A percentile compares a stretch with the other conserved stretches of the same genome.
Evolutionary conservation across 1,140 invertebrate species (phyloP).

Genomic region (Drosophila athabasca): DNA sequence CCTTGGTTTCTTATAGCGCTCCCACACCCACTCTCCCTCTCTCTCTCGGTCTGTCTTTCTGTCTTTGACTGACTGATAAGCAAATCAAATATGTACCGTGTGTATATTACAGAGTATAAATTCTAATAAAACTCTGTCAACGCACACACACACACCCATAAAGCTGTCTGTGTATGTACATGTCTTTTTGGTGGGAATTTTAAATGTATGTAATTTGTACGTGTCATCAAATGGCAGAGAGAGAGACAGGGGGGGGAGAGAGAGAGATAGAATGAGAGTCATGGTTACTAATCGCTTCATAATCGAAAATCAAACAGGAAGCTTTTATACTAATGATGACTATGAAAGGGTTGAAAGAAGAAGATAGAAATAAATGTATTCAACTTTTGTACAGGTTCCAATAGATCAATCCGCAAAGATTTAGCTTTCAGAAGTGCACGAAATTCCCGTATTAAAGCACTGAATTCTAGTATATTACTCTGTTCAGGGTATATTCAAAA

Average conservation of each 20-base stretch:
- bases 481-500: no score
- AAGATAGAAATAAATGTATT: no score
- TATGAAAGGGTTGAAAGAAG: no score
- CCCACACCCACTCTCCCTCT: background rate
- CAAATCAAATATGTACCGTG: conserved; percentile 24
- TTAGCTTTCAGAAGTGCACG: no score
- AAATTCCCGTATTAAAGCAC: no score
- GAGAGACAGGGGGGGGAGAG: no score
- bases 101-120: conserved; percentile 21
- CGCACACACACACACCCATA: conserved; percentile 1
- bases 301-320: no score
- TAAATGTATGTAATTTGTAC: conserved; percentile 2
- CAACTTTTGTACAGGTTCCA: no score
- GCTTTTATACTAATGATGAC: no score
- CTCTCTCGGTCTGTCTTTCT: background rate
- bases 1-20: no score
- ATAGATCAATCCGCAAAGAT: no score
- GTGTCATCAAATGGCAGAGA: conserved; percentile 6
- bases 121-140: conserved; percentile 2
- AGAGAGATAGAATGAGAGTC: background rate
- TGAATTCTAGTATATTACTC: no score
- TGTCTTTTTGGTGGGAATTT: background rate
- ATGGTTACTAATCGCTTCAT: background rate
- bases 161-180: background rate
- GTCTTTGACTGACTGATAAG: conserved; percentile 29